phyloP scores from a whole-genome alignment of 2,113 vertebrate genomes.

The Engystomops pustulosus region DNA sequence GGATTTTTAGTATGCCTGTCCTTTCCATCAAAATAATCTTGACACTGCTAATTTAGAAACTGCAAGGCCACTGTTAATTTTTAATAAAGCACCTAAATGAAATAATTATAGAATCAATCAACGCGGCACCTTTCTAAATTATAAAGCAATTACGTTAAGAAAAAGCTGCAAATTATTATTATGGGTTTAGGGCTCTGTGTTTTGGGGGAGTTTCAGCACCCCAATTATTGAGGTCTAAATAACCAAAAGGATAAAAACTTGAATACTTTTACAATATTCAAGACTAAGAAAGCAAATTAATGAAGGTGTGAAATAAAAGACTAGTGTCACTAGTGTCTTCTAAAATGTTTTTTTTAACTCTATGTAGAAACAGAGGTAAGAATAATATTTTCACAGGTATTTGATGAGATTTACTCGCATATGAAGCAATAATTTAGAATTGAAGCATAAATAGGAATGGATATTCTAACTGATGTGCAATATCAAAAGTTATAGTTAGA shows the following conservation, averaged over 20 bases:
- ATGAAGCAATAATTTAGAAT: no score
- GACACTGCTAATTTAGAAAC: constrained; percentile 79
- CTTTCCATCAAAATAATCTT: constrained; percentile 76
- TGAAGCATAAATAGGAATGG: no score
- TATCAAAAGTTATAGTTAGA: no score
- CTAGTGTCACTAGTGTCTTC: no score
- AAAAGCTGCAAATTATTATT: constrained; percentile 74
- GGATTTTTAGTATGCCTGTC: constrained; percentile 66
- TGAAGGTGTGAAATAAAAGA: no score
- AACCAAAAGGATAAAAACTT: constrained; percentile 31
- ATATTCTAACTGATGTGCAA: background rate
- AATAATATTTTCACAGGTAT: no score
- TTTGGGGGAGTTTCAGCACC: constrained; percentile 62
- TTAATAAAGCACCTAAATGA: constrained; percentile 81
- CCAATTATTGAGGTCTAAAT: constrained; percentile 56
- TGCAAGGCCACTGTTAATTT: constrained; percentile 81
- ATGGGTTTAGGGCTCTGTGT: constrained; percentile 60
- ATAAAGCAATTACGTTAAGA: constrained; percentile 70
- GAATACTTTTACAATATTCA: no score
- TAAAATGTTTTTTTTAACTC: no score
- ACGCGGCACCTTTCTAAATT: constrained; percentile 76
- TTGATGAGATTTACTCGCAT: no score
- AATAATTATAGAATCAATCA: constrained; percentile 85
- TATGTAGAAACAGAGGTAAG: no score
- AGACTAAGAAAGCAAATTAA: no score